Evolutionary conservation across 30 jellyfish, hydroid and myxozoan genomes (phyloP), one percentile per base, ranked within the genome.

Genomic region (Sanderia malayensis): DNA sequence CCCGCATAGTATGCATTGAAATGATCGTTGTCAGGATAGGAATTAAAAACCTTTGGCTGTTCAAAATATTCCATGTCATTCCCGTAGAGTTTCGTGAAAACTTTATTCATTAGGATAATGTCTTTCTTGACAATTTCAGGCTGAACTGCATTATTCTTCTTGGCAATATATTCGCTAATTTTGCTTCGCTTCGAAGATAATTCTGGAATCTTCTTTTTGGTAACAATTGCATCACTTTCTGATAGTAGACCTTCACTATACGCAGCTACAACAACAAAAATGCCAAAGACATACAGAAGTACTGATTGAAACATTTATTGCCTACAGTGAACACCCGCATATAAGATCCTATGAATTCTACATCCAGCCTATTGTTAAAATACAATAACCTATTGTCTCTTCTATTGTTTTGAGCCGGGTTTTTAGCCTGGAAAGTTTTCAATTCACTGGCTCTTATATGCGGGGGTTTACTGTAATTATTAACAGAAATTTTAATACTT

Each of bases 1-100:
- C 69, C 65, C 7, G 75, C 92, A 61, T 69, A 58, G 67, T 65
- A 65, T 47, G 82, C 46, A 34, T 67, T 67, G 31, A 78, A 65
- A 31, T 78, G 65, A 4, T 65, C 77, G 21, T 23, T 67, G 47
- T 78, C 86, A 6, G 86, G 77, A 23, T 33, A 61, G 7, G 71
- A 45, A n/a, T 61, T 44, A 70, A 74, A 34, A 27, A 74, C 65
- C 7, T 27, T 22, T 32, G 78, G 66, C 1, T 58, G 44, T 21
- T 47, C 62, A 15, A 4, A 30, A 1, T 27, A 17, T 31, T 62
- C 25, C 22, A 37, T 29, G 18, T 11, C 70, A 33, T 65, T 30
- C 13, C 89, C 89, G 28, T 78, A 78, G 21, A 78, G 26, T 44
- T 58, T 78, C 46, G 53, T 78, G 69, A 78, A 78, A 2, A 78